Evolutionary conservation across 2,888 invertebrate species (phyloP), one percentile per base, ranked within the genome.

Genomic region (Phania funesta): DNA sequence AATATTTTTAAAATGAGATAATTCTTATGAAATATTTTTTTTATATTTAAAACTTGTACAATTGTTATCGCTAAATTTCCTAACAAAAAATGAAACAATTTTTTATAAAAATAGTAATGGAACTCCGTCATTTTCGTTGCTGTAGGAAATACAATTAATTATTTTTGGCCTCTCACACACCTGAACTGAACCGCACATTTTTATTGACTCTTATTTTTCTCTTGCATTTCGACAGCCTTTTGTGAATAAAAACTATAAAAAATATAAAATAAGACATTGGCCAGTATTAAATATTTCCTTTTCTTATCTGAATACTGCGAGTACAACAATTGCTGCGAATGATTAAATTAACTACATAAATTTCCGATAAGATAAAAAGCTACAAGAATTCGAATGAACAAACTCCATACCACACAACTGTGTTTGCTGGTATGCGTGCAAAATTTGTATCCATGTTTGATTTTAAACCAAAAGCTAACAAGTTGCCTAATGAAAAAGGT

Each of bases 301-400:
- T 50, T 70, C 70, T 68, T 76, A 67, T 76, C 64, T 54, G 52
- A 16, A 22, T 56, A 56, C 44, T 22, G 24, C 4, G 56, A 38
- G 13, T 32, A 60, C 13, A 54, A 58, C n/a, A 46, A 75, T 68
- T 54, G 64, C 60, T 75, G 75, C 75, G 65, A 80, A 71, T 54
- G 80, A 67, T 74, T 74, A 67, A 56, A 54, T 24, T 38, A 73
- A 60, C 44, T 65, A 79, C 65, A 79, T 26, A 58, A 75, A 80
- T 52, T 68, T 54, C 16, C 24, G 80, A 80, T 80, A 80, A 80
- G 80, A 80, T 76, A 80, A 46, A 32, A 46, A 32, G 3, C 54
- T 46, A 44, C 54, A 52, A 54, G 54, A 74, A 62, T 62, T 18
- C n/a, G 35, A 48, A 38, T 48, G 24, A 71, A 60, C 50, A 35